Conservation (phyloP, 2,113 vertebrate genomes). For the Drymodes brunneopygia region DNA sequence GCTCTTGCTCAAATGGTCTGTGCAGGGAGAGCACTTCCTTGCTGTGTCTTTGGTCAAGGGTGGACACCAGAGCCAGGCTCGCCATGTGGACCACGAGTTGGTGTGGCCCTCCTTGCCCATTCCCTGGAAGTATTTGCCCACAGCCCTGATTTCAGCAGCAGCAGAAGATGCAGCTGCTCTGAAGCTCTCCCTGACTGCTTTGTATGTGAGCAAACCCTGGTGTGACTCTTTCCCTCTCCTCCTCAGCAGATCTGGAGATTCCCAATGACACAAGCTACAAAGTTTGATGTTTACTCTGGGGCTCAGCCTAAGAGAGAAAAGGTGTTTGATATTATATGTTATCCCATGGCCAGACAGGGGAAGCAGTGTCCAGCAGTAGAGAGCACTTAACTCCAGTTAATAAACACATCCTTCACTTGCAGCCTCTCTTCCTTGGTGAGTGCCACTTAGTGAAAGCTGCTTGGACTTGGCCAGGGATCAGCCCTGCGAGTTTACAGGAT, state of each 20-base stretch:
- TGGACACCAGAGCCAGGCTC: background rate
- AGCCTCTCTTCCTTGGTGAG: conserved; percentile 41
- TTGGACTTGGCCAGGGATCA: conserved; percentile 69
- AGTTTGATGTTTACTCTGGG: background rate
- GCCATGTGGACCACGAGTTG: too few relatives aligned
- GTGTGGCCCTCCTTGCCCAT: background rate
- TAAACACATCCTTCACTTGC: conserved; percentile 51
- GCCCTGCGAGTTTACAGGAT: conserved; percentile 65
- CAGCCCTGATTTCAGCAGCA: background rate
- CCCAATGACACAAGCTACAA: background rate
- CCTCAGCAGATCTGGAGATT: background rate
- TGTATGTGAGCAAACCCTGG: background rate
- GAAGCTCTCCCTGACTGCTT: background rate
- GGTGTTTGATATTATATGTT: background rate
- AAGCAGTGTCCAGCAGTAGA: background rate
- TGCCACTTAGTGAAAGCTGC: conserved; percentile 59
- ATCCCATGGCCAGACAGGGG: background rate
- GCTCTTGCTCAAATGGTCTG: background rate
- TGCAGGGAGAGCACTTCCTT: background rate
- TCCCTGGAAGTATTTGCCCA: background rate
- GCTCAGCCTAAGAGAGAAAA: background rate
- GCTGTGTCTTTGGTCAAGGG: background rate
- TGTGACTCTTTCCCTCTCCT: background rate
- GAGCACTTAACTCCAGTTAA: conserved; percentile 21
- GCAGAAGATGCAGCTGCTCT: background rate